Evolutionary conservation across 2,113 vertebrate genomes (phyloP).

Genomic region (Channa argus): DNA sequence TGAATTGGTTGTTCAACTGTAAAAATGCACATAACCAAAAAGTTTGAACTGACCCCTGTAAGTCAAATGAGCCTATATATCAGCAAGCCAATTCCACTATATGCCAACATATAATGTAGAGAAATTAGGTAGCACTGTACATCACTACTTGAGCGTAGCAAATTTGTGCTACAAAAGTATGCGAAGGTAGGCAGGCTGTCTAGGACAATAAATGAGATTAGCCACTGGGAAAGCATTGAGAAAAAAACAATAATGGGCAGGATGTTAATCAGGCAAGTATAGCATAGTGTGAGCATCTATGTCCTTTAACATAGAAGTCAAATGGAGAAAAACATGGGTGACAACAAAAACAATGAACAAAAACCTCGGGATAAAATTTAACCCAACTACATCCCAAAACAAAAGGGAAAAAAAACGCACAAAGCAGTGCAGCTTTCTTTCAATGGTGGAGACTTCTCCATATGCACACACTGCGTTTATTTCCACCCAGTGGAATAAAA

Average conservation of each 20-base stretch:
- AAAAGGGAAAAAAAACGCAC: constrained; percentile 4
- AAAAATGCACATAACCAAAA: background rate
- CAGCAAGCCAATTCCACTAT: constrained; percentile 5
- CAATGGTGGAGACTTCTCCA: background rate
- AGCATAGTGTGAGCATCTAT: constrained; percentile 58
- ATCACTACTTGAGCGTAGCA: background rate
- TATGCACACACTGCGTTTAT: background rate
- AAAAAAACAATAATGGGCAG: constrained; percentile 24
- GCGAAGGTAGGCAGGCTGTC: constrained; percentile 7
- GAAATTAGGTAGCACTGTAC: background rate
- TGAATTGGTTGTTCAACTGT: background rate
- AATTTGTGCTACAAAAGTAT: background rate
- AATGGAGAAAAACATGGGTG: constrained; percentile 19
- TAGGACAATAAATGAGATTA: constrained; percentile 38
- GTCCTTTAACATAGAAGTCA: constrained; percentile 55
- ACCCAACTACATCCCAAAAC: constrained; percentile 3
- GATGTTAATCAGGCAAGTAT: constrained; percentile 35
- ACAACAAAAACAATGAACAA: constrained; percentile 27
- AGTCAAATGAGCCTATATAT: background rate
- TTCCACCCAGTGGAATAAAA: background rate
- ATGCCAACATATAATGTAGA: background rate
- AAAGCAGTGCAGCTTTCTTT: constrained; percentile 14
- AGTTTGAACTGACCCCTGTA: background rate
- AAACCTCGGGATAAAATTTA: background rate
- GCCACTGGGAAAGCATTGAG: constrained; percentile 15